Evolutionary conservation across 2,888 invertebrate species (phyloP), one percentile per base, ranked within the genome.

Genomic region (Pharmacophagus antenor): DNA sequence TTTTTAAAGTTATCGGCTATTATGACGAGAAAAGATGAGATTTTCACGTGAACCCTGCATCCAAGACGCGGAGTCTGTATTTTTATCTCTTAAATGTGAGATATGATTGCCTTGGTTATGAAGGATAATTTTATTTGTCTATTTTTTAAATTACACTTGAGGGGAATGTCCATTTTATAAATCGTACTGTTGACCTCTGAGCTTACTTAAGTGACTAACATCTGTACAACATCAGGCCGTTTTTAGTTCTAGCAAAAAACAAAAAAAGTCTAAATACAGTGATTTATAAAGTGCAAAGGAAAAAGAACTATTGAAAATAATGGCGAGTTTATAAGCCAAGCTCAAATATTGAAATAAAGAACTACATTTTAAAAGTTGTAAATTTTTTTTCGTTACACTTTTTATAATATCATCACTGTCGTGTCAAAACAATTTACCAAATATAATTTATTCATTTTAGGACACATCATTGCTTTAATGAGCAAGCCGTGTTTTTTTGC

Each of bases 41-140:
- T 23, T 18, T 56, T 49, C 23, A 56, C 42, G 56, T 56, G n/a
- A 50, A 44, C 21, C 51, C 27, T 48, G 37, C 48, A 50, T 57
- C 44, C n/a, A 57, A 12, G 44, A 25, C 37, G 21, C 50, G 20
- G 42, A 57, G 42, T 44, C 44, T 44, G 57, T 57, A 57, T n/a
- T 56, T 56, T 56, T 57, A 57, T 57, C 57, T 51, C 21, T 27
- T 57, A 57, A 57, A 57, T 57, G 50, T 27, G 51, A 57, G 31
- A 50, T 56, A 50, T 50, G 56, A 56, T 56, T 50, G 56, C 27
- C 27, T 50, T 50, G 42, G 48, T 56, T 56, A 50, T 50, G 50
- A 50, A 57, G 41, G 23, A 22, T 57, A n/a, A 51, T 37, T 56
- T 56, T 41, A 42, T 56, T 57, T 51, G 23, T 57, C 44, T 51